Evolutionary conservation across 2,888 invertebrate genomes (phyloP).

Genomic region (Malacosoma neustria): DNA sequence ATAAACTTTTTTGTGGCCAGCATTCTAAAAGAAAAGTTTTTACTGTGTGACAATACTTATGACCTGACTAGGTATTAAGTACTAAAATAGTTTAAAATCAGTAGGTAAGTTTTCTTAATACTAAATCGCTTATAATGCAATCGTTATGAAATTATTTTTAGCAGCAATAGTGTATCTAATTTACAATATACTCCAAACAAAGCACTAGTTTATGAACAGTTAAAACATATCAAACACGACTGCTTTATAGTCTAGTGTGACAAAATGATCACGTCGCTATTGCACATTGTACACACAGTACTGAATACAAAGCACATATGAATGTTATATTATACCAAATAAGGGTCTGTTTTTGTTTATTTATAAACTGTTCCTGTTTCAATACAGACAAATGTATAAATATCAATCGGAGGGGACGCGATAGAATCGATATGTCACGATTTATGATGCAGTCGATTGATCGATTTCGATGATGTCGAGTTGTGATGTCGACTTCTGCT

Average conservation of each 20-base stretch:
- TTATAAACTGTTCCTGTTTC: constrained; percentile 54
- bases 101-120: too few relatives aligned
- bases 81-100: too few relatives aligned
- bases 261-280: background rate
- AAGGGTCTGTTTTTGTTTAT: constrained; percentile 66
- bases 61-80: too few relatives aligned
- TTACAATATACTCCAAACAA: too few relatives aligned
- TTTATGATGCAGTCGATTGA: constrained; percentile 62
- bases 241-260: background rate
- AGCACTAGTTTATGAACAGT: too few relatives aligned
- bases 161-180: too few relatives aligned
- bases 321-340: constrained; percentile 60
- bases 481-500: constrained; percentile 32
- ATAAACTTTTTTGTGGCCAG: too few relatives aligned
- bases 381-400: constrained; percentile 72
- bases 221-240: too few relatives aligned
- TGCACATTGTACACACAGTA: constrained; percentile 7
- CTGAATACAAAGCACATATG: constrained; percentile 14
- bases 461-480: constrained; percentile 61
- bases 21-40: too few relatives aligned
- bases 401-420: constrained; percentile 59
- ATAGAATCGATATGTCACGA: constrained; percentile 65
- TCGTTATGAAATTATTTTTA: too few relatives aligned
- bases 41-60: too few relatives aligned
- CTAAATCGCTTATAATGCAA: too few relatives aligned